phyloP scores from a whole-genome alignment of 2,888 invertebrate genomes.

The Melanophora roralis region DNA sequence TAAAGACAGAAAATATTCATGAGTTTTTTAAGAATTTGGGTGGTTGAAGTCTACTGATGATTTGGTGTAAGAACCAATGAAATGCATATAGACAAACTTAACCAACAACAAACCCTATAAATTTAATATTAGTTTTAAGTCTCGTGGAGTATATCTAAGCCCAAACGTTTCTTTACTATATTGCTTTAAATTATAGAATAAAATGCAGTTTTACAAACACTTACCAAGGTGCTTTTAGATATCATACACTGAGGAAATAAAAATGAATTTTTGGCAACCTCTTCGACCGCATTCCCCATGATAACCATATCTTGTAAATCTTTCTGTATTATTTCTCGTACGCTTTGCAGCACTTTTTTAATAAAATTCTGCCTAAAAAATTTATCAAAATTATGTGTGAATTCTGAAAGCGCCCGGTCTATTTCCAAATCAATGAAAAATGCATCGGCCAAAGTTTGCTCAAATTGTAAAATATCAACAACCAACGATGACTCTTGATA shows the following conservation, averaged over 20 bases:
- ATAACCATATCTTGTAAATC: slow-evolving; percentile 86
- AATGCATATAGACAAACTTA: too few relatives aligned
- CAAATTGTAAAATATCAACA: slow-evolving; percentile 82
- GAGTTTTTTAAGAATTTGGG: too few relatives aligned
- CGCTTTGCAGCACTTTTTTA: slow-evolving; percentile 83
- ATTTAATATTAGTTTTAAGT: too few relatives aligned
- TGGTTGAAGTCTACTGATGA: too few relatives aligned
- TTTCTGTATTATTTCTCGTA: slow-evolving; percentile 86
- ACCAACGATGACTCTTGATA: slow-evolving; percentile 83
- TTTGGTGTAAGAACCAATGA: too few relatives aligned
- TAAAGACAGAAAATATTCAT: too few relatives aligned
- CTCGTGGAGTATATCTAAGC: too few relatives aligned
- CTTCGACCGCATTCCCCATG: slow-evolving; percentile 74
- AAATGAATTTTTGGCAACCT: slow-evolving; percentile 71
- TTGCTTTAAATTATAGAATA: too few relatives aligned
- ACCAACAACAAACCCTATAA: too few relatives aligned
- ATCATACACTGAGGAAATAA: slow-evolving; percentile 76
- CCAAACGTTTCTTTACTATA: too few relatives aligned
- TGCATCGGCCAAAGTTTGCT: slow-evolving; percentile 80
- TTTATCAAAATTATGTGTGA: slow-evolving; percentile 85
- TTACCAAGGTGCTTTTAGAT: slow-evolving; percentile 77
- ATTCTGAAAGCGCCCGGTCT: slow-evolving; percentile 81
- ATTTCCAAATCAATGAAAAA: slow-evolving; percentile 79
- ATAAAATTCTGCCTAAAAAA: slow-evolving; percentile 88
- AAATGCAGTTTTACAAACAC: too few relatives aligned